phyloP scores from a whole-genome alignment of 2,888 invertebrate genomes.

The Synanthedon andrenaeformis region DNA sequence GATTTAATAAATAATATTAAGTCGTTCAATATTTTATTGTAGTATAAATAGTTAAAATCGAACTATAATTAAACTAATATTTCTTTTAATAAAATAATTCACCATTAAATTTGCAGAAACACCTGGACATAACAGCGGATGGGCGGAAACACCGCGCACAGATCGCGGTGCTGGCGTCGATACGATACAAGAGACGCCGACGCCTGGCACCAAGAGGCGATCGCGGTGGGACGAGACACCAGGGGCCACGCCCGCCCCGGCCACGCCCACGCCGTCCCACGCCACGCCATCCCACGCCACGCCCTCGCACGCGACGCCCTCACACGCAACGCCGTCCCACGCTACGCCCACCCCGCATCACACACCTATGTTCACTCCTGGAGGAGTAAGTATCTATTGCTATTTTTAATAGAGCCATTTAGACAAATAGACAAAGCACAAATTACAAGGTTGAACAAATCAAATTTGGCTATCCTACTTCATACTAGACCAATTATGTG shows the following conservation, averaged over 20 bases:
- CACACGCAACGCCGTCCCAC: conserved; percentile 74
- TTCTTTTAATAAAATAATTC: no score
- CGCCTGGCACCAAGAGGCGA: conserved; percentile 94
- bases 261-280: conserved; percentile 79
- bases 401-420: not conserved
- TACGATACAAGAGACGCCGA: conserved; percentile 90
- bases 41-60: no score
- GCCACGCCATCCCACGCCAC: conserved; percentile 81
- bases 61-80: no score
- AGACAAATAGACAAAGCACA: not conserved
- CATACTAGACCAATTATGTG: no score
- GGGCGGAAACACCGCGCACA: conserved; percentile 99
- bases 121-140: conserved; percentile 95
- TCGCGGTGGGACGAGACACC: conserved; percentile 99
- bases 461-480: not conserved
- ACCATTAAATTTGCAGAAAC: conserved; percentile 74
- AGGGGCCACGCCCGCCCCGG: conserved; percentile 78
- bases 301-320: conserved; percentile 79
- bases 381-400: conserved; percentile 68
- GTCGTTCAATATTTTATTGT: no score
- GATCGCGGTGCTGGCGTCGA: conserved; percentile 85
- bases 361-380: conserved; percentile 81
- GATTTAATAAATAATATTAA: no score
- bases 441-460: not conserved
- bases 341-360: conserved; percentile 67